A percentile compares a stretch with the other conserved stretches of the same genome.
Conservation (phyloP, 2,888 invertebrate genomes). For the Saturnia japonica region DNA sequence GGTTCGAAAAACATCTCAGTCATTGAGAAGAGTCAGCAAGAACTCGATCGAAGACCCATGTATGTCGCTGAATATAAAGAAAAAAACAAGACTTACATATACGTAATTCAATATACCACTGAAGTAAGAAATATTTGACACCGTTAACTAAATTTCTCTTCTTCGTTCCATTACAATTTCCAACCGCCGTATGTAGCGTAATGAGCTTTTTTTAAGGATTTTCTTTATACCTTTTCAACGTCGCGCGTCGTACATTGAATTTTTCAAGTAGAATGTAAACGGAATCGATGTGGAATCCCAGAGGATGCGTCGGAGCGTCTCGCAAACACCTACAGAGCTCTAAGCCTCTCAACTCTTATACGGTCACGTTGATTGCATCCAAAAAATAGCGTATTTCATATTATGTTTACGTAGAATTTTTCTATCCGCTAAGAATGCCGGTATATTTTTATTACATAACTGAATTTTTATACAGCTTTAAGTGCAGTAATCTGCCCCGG, state of each 20-base stretch:
- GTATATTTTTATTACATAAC: not conserved
- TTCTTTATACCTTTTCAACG: conserved; percentile 19
- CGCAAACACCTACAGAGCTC: conserved; percentile 49
- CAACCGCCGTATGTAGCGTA: conserved; percentile 16
- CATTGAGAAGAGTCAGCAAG: too few relatives aligned
- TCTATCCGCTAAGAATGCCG: not conserved
- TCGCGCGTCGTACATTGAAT: conserved; percentile 58
- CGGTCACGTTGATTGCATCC: conserved; percentile 55
- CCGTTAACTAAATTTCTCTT: conserved; percentile 19
- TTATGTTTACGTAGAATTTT: not conserved
- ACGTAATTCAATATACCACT: not conserved
- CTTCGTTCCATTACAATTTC: conserved; percentile 23
- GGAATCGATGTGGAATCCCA: conserved; percentile 56
- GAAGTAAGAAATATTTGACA: conserved; percentile 15
- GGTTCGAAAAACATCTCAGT: too few relatives aligned
- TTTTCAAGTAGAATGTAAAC: conserved; percentile 54
- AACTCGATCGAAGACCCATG: too few relatives aligned
- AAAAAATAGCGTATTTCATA: conserved; percentile 9
- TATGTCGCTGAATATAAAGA: not conserved
- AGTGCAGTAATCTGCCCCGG: too few relatives aligned
- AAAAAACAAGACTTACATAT: not conserved
- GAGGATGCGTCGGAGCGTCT: conserved; percentile 59
- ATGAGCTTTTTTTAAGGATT: conserved; percentile 28
- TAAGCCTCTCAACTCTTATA: conserved; percentile 59
- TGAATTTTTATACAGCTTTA: too few relatives aligned